Base-by-base conservation (phyloP, 2,113 vertebrate species). In the Cyanistes caeruleus region DNA sequence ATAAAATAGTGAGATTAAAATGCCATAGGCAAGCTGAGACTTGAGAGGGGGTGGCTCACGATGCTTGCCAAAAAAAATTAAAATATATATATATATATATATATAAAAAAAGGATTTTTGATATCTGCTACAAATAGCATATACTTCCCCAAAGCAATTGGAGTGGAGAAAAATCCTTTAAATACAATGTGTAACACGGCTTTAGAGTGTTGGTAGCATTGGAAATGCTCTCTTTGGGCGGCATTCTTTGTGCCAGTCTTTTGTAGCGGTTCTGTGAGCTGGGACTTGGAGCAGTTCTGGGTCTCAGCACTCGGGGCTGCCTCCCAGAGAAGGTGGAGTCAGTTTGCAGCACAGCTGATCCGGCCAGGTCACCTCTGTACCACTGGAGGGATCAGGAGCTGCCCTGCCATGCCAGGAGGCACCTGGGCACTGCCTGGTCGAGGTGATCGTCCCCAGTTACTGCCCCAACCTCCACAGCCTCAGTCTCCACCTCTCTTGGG, bases 11-110 rank as follows among this genome's bases (percentile, higher is more conserved):
- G 91, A 96, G 94, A 84, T 92, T 86, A 94, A 93, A 96, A 96
- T 92, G 95, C 95, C 95, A 93, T 96, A 96, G 95, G 95, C 95
- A 96, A 94, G 93, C 93, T 52, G 90, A 83, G 72, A 84, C n/a
- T 67, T 33, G 68, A 91, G 93, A 80, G 46, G 69, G 56, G 78
- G 85, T 68, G 77, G 85, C 76, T 95, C 87, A 67, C 15, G 33
- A 33, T 35, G 84, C 84, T 92, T 92, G 89, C 94, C 84, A 84
- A 92, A 84, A 44, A 41, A 56, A 41, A 12, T 39, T 39, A 27
- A 33, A 65, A 22, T 2, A 25, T 0, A 23, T 5, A 84, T 59
- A 70, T 76, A 87, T 69, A 85, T 89, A 68, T 48, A 88, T 59
- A 72, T 60, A 85, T 49, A n/a, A 70, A 80, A 59, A 53, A 75